Evolutionary conservation across 2,888 invertebrate species (phyloP), one percentile per base, ranked within the genome.

Genomic region (Mimas tiliae): DNA sequence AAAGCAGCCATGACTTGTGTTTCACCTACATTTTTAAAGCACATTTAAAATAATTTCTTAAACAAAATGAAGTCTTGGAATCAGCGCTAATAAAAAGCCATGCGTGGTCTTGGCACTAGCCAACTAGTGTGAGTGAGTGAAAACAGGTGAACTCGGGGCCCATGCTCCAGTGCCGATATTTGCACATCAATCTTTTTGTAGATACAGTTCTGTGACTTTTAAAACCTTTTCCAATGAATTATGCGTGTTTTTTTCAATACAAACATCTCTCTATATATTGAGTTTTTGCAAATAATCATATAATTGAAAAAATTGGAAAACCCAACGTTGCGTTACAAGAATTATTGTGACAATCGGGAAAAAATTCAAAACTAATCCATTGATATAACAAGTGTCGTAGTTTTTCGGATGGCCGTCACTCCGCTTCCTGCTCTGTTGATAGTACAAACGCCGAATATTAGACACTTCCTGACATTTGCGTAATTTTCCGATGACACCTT

Each of bases 391-490:
- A 55, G 65, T 72, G 68, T 70, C 69, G 67, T 67, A 70, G 70
- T 71, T 80, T 77, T 80, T 76, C 71, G 77, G 75, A 58, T 75
- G 81, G 77, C 80, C 81, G 79, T 74, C 79, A 75, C 79, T 71
- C 78, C 77, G 85, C 84, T 86, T 91, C 90, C 91, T 75, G 88
- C 84, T 73, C 67, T 68, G 71, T 74, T 83, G 89, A 87, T 88
- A 85, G 73, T 73, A 75, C 68, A 68, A 67, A 71, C 75, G 74
- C 75, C 77, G 74, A 81, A 82, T 84, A 85, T 85, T 83, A 73
- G 16, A 50, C 73, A 69, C 73, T 91, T 91, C 91, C 89, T 85
- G 88, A 82, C 71, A 77, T 76, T 89, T 86, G 83, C 84, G 90
- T 82, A 87, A 89, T 79, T 70, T 68, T 65, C 64, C 64, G 64